These are phyloP conservation scores for Pseudomugil gertrudae DNA, from an alignment of 2,797 vertebrate genomes.

Conservation along the genomic window DNA sequence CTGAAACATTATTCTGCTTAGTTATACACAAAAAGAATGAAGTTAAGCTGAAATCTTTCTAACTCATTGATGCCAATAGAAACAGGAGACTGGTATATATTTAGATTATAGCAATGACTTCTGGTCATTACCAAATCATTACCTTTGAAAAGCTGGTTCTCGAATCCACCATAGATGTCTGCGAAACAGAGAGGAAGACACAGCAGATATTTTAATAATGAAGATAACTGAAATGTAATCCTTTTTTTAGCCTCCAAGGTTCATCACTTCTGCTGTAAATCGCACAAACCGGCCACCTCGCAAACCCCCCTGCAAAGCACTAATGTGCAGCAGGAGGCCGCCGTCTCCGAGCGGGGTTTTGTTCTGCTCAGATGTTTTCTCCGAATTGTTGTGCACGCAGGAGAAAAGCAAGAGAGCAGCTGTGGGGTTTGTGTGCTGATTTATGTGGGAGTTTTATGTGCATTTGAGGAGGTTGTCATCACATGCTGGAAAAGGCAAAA, in stretches of 20 bases:
- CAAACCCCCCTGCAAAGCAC: background rate
- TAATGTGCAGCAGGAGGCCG: slow-evolving; percentile 35
- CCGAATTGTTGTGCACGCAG: slow-evolving; percentile 19
- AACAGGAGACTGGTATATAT: background rate
- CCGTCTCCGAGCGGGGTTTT: slow-evolving; percentile 32
- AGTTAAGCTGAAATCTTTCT: background rate
- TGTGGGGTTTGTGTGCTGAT: slow-evolving; percentile 31
- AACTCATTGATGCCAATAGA: too few relatives aligned
- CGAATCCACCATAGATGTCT: slow-evolving; percentile 84
- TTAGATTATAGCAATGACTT: background rate
- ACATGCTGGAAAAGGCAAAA: slow-evolving; percentile 7
- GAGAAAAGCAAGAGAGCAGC: slow-evolving; percentile 32
- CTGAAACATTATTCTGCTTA: too few relatives aligned
- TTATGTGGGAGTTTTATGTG: slow-evolving; percentile 29
- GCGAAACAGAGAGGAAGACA: slow-evolving; percentile 46
- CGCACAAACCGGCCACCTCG: slow-evolving; percentile 37
- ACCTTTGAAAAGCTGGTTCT: slow-evolving; percentile 88
- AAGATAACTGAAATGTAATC: slow-evolving; percentile 31
- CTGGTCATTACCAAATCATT: slow-evolving; percentile 37
- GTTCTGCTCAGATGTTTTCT: slow-evolving; percentile 30
- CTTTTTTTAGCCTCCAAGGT: slow-evolving; percentile 25
- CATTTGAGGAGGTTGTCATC: slow-evolving; percentile 36
- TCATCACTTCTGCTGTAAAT: slow-evolving; percentile 61
- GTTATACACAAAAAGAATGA: too few relatives aligned
- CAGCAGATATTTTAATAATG: slow-evolving; percentile 32